Evolutionary conservation across 2,888 invertebrate species (phyloP).

Genomic region (Sicus ferrugineus): DNA sequence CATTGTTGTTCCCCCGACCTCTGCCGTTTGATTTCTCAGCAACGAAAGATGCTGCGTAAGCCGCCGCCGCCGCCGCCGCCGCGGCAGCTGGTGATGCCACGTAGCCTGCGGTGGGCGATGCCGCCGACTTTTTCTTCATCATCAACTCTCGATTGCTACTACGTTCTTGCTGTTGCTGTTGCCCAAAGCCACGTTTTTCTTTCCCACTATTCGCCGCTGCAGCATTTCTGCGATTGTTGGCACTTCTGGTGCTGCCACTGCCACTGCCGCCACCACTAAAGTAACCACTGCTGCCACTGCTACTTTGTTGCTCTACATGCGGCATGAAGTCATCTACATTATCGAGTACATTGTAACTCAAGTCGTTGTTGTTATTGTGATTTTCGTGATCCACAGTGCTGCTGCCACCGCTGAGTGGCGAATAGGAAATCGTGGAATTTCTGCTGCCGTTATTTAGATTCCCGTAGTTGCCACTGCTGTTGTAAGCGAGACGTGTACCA

Average conservation of each 20-base stretch:
- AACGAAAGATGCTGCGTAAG: slow-evolving; percentile 39
- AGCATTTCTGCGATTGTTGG: slow-evolving; percentile 36
- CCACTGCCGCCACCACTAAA: slow-evolving; percentile 29
- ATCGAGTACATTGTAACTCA: slow-evolving; percentile 61
- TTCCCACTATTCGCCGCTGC: slow-evolving; percentile 36
- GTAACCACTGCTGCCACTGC: slow-evolving; percentile 39
- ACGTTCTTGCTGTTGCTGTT: slow-evolving; percentile 43
- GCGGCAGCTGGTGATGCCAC: too few relatives aligned
- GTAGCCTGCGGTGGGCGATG: slow-evolving; percentile 47
- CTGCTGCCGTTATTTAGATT: slow-evolving; percentile 37
- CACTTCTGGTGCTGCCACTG: slow-evolving; percentile 36
- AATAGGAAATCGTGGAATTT: slow-evolving; percentile 44
- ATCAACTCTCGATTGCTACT: slow-evolving; percentile 39
- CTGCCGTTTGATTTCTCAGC: slow-evolving; percentile 41
- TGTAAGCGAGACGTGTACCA: slow-evolving; percentile 29
- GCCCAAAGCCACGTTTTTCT: slow-evolving; percentile 52
- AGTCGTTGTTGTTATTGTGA: slow-evolving; percentile 50
- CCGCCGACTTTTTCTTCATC: slow-evolving; percentile 41
- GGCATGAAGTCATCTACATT: slow-evolving; percentile 58
- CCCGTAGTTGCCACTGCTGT: slow-evolving; percentile 39
- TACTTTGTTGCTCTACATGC: slow-evolving; percentile 40
- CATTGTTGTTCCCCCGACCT: slow-evolving; percentile 33
- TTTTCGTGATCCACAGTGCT: slow-evolving; percentile 51
- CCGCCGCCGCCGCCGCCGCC: background rate
- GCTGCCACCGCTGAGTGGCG: slow-evolving; percentile 45